Base-by-base conservation (phyloP, 2,797 vertebrate genomes). In the Thripadectes ignobilis region DNA sequence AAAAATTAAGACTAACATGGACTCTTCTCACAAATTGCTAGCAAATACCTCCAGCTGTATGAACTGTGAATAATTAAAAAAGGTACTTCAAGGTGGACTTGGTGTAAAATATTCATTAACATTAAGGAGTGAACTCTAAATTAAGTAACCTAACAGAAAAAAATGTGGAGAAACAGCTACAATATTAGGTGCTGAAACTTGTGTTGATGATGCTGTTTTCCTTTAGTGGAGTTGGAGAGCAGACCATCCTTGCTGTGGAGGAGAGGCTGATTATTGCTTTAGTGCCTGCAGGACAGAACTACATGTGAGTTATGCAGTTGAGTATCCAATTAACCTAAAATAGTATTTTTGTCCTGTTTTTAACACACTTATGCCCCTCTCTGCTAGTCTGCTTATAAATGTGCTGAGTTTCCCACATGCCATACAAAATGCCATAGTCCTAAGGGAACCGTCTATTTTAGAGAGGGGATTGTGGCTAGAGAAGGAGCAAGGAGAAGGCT, bases 61-160 rank as follows among this genome's bases (percentile, higher is more conserved):
- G 39, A 55, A 38, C 26, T 75, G 43, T 78, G 69, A 89, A 62
- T 88, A 84, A 88, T 52, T 92, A 29, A 72, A 73, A 61, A 54
- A 36, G 15, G 26, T 49, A 32, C 54, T 75, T 90, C 69, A 72
- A 63, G 92, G 67, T 43, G 69, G n/a, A 46, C 69, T 74, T 80
- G 41, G 14, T 85, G 45, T 55, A 82, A 85, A 71, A 54, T 88
- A 38, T 65, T 66, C 62, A 66, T 24, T 76, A 73, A 14, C 22
- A 17, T 62, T 45, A 63, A 76, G 24, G 39, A 89, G 55, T 11
- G 39, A 78, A 58, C 73, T 49, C 30, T 69, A 69, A 62, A 72
- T 67, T 51, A 66, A 71, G 32, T 68, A 57, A 78, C 48, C 29
- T 43, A 65, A 54, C 7, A 18, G 45, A 24, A 51, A 83, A 90